Base-by-base conservation (phyloP, 2,888 invertebrate species). In the Synergus umbraculus region DNA sequence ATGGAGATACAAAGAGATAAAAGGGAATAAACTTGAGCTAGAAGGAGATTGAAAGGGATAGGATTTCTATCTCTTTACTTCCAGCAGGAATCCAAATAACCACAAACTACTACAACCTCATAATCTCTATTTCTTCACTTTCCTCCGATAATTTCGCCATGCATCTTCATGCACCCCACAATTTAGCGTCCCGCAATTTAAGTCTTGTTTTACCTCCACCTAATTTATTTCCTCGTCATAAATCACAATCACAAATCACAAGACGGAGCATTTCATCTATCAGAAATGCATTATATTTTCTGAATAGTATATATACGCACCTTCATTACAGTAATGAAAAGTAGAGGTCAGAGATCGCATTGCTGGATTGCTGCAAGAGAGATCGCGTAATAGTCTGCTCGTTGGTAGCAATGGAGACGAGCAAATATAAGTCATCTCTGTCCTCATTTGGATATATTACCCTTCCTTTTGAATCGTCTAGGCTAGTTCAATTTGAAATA, bases 291-390 rank as follows among this genome's bases (percentile, higher is more conserved):
- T 66, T 66, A 66, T 43, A 66, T 43, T 66, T 44, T 8, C 66
- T 18, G n/a, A 18, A 18, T 18, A 41, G 18, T 41, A 67, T 43
- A 44, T 41, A 67, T 43, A 44, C 67, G 44, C 43, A 67, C 22
- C 44, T 67, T 67, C 44, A 67, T 44, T 67, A 44, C 18, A 44
- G n/a, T 67, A 67, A 67, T 67, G 44, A 67, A 67, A 67, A 67
- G 67, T 67, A 44, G 67, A 67, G 67, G 67, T 67, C 67, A 67
- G 67, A 67, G 67, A 22, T 67, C 67, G 22, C 18, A 67, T 67
- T 67, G 22, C 44, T 10, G 67, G 18, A 67, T 66, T 66, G 41
- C 44, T 10, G 67, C 67, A 67, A 44, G 18, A 67, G 43, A 12
- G 67, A 67, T 60, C 22, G 4, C 18, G 67, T 67, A 67, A 67